These are phyloP conservation scores for Nymphicus hollandicus DNA, from an alignment of 2,113 vertebrate species.

Conservation along the genomic window DNA sequence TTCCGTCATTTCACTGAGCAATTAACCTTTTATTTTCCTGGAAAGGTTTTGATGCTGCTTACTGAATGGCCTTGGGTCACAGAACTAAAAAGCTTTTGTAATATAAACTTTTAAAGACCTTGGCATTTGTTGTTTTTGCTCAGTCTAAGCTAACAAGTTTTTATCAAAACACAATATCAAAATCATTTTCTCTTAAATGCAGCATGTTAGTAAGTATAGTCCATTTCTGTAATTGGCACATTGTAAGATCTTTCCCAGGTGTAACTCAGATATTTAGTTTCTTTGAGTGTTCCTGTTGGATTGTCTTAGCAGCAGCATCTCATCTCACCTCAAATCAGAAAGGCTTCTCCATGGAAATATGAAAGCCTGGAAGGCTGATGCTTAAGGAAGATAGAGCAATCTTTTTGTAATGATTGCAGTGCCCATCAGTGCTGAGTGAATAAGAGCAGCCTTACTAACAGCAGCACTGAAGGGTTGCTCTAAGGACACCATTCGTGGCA, in stretches of 20 bases:
- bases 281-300: not conserved
- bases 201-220: not conserved
- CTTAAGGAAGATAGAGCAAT: slow-evolving; percentile 19
- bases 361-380: not conserved
- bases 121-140: not conserved
- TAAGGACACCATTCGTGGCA: not conserved
- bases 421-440: not conserved
- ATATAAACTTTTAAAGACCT: not conserved
- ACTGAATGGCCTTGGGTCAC: not conserved
- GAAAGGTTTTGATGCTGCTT: not conserved
- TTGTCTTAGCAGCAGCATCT: not conserved
- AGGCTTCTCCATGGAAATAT: not conserved
- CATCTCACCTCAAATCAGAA: not conserved
- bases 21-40: not conserved
- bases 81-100: not conserved
- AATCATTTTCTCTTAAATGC: not conserved
- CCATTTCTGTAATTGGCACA: not conserved
- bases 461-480: not conserved
- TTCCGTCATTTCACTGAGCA: not conserved
- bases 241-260: not conserved
- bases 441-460: not conserved
- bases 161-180: not conserved
- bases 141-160: not conserved
- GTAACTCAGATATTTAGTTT: slow-evolving; percentile 10
- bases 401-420: not conserved